phyloP scores from a whole-genome alignment of 2,888 invertebrate genomes.

The Brassicogethes aeneus region DNA sequence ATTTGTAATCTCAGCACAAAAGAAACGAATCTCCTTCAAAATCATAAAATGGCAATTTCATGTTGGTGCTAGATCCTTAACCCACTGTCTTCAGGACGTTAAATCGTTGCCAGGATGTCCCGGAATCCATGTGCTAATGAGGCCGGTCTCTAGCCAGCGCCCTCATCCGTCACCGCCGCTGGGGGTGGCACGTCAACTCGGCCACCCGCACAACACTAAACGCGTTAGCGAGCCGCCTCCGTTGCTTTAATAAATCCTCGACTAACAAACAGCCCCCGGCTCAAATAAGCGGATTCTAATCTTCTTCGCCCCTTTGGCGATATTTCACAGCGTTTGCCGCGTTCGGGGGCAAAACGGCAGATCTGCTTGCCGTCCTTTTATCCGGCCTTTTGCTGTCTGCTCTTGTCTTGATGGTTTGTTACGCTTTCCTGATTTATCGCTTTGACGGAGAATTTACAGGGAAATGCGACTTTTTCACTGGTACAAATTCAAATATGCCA shows the following conservation, averaged over 20 bases:
- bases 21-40: no score
- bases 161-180: constrained; percentile 35
- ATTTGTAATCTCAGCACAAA: no score
- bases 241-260: constrained; percentile 30
- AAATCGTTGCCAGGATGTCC: no score
- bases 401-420: not conserved
- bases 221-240: constrained; percentile 33
- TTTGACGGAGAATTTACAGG: not conserved
- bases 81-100: no score
- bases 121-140: constrained; percentile 37
- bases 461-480: not conserved
- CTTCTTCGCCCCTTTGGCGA: constrained; percentile 35
- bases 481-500: not conserved
- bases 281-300: constrained; percentile 39
- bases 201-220: constrained; percentile 37
- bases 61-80: no score
- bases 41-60: no score
- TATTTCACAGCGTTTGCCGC: constrained; percentile 31
- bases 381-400: not conserved
- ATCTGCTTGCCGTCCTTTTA: not conserved
- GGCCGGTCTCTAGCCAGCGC: constrained; percentile 28
- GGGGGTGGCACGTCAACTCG: constrained; percentile 23
- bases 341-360: not conserved
- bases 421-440: not conserved
- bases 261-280: constrained; percentile 36